A percentile compares a stretch with the other conserved stretches of the same genome.
Conservation (phyloP, 1,140 invertebrate genomes). For the Mesaphorura yosii region DNA sequence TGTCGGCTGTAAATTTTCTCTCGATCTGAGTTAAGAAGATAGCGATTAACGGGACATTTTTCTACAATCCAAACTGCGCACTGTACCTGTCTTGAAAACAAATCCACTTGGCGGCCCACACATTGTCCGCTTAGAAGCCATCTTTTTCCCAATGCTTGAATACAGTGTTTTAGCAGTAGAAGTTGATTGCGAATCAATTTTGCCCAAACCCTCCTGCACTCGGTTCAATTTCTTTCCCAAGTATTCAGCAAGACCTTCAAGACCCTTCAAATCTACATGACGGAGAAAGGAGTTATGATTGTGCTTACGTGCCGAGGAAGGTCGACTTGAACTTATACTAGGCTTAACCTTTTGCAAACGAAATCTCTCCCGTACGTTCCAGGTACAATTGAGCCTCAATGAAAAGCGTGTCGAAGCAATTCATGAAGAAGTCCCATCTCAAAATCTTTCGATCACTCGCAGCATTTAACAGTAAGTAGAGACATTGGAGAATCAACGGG, state of each 20-base stretch:
- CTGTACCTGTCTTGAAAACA: conserved; percentile 41
- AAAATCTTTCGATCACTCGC: conserved; percentile 80
- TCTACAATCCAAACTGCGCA: no score
- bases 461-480: conserved; percentile 88
- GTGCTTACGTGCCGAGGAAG: not conserved
- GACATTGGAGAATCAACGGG: conserved; percentile 89
- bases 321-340: not conserved
- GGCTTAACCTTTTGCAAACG: conserved; percentile 61
- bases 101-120: conserved; percentile 69
- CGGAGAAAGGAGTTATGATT: not conserved
- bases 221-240: conserved; percentile 78
- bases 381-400: conserved; percentile 86
- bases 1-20: conserved; percentile 81
- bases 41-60: not conserved
- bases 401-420: conserved; percentile 89
- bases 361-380: conserved; percentile 65
- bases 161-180: conserved; percentile 63
- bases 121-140: conserved; percentile 89
- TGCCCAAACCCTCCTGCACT: conserved; percentile 67
- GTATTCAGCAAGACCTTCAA: conserved; percentile 74
- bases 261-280: conserved; percentile 68
- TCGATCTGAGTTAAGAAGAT: conserved; percentile 49
- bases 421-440: conserved; percentile 96
- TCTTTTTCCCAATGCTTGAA: conserved; percentile 81
- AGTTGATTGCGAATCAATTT: conserved; percentile 48